Evolutionary conservation across 2,888 invertebrate genomes (phyloP).

Genomic region (Dynastes tityus): DNA sequence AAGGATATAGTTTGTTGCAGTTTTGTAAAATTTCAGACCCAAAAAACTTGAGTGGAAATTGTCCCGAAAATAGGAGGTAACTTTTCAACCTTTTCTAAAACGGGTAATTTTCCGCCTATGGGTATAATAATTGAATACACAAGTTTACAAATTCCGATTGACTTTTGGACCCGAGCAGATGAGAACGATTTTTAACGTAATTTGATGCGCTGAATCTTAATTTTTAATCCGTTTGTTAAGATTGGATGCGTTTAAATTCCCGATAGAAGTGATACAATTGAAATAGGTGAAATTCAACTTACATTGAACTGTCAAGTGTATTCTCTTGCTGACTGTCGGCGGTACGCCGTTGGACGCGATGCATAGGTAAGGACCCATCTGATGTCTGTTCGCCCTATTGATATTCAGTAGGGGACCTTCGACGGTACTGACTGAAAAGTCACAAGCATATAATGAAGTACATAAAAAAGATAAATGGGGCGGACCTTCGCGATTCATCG

Average conservation of each 20-base stretch:
- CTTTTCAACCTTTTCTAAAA: too few relatives aligned
- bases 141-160: too few relatives aligned
- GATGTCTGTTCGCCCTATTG: slow-evolving; percentile 80
- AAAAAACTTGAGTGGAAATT: too few relatives aligned
- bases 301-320: slow-evolving; percentile 89
- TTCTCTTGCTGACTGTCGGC: slow-evolving; percentile 90
- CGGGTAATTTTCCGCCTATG: too few relatives aligned
- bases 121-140: too few relatives aligned
- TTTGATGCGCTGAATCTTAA: too few relatives aligned
- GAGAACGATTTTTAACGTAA: too few relatives aligned
- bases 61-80: too few relatives aligned
- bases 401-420: slow-evolving; percentile 81
- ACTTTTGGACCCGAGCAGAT: too few relatives aligned
- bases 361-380: slow-evolving; percentile 87
- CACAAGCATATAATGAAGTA: slow-evolving; percentile 33
- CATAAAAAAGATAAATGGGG: slow-evolving; percentile 36
- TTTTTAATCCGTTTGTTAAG: too few relatives aligned
- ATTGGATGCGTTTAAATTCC: neutral
- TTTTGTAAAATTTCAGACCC: too few relatives aligned
- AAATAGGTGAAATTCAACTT: slow-evolving; percentile 61
- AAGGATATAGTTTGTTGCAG: too few relatives aligned
- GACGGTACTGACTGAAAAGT: slow-evolving; percentile 74
- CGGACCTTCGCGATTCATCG: slow-evolving; percentile 50
- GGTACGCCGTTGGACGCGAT: slow-evolving; percentile 90
- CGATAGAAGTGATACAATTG: neutral